Evolutionary conservation across 2,113 vertebrate species (phyloP).

Genomic region (Procavia capensis): DNA sequence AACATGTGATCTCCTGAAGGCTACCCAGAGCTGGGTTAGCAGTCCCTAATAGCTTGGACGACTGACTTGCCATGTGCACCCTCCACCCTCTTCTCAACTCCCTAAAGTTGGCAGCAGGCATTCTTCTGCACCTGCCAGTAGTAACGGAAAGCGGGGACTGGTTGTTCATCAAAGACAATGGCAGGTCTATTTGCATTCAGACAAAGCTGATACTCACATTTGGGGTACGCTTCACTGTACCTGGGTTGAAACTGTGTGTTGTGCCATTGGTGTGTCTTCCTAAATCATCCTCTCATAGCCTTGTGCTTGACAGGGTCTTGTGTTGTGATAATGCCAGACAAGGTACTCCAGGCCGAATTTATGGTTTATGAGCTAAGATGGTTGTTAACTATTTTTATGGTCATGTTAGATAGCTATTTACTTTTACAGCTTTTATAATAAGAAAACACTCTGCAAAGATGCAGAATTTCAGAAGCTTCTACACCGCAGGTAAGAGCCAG

Average conservation of each 20-base stretch:
- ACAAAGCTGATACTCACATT: conserved; percentile 60
- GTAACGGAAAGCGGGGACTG: conserved; percentile 65
- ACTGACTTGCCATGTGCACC: background rate
- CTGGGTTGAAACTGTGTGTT: background rate
- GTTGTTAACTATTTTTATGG: conserved; percentile 40
- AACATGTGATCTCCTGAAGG: background rate
- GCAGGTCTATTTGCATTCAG: conserved; percentile 72
- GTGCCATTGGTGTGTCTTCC: background rate
- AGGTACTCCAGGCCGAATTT: background rate
- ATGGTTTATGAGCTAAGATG: conserved; percentile 42
- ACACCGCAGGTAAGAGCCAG: conserved; percentile 16
- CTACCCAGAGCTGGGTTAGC: background rate
- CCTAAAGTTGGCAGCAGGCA: background rate
- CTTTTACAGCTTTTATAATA: conserved; percentile 47
- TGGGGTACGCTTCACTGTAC: conserved; percentile 68
- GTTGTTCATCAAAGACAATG: conserved; percentile 77
- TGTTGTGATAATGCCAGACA: background rate
- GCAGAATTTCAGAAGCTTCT: conserved; percentile 23
- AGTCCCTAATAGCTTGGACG: background rate
- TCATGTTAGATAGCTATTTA: conserved; percentile 17
- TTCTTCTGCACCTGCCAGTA: background rate
- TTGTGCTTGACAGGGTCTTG: background rate
- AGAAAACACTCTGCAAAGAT: conserved; percentile 42
- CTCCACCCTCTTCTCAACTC: background rate
- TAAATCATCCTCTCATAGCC: background rate